These are phyloP conservation scores for Cheilosia urbana DNA, from an alignment of 2,888 invertebrate species.

Conservation along the genomic window DNA sequence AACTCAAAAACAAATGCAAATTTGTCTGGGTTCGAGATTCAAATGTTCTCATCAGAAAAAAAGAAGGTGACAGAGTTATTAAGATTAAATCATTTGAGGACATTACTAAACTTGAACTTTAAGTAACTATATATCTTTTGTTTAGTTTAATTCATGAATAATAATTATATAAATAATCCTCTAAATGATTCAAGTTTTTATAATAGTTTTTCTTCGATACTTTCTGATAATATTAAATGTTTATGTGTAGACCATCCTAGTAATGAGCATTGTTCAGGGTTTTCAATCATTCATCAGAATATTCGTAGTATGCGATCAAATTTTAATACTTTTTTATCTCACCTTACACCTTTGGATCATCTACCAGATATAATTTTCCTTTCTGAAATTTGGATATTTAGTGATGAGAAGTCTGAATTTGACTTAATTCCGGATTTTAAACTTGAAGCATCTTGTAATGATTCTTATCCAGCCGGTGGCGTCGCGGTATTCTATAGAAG, in stretches of 20 bases:
- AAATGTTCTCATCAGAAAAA: conserved; percentile 28
- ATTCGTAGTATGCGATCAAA: background rate
- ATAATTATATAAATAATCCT: too few relatives aligned
- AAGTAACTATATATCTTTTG: too few relatives aligned
- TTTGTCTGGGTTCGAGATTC: conserved; percentile 41
- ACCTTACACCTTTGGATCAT: conserved; percentile 6
- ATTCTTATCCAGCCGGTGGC: conserved; percentile 32
- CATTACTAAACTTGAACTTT: too few relatives aligned
- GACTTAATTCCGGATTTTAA: conserved; percentile 9
- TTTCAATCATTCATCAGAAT: conserved; percentile 3
- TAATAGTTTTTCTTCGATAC: too few relatives aligned
- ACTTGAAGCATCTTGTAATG: conserved; percentile 7
- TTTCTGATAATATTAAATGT: conserved; percentile 7
- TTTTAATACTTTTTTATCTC: conserved; percentile 6
- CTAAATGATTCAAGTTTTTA: too few relatives aligned
- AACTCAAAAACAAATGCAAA: conserved; percentile 22
- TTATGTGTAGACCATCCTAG: conserved; percentile 25
- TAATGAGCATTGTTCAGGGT: conserved; percentile 11
- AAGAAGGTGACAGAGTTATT: conserved; percentile 30
- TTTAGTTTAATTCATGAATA: too few relatives aligned
- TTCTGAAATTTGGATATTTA: too few relatives aligned
- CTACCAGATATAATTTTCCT: conserved; percentile 23
- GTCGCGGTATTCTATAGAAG: conserved; percentile 19
- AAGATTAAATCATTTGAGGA: conserved; percentile 16
- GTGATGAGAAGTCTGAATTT: background rate